Percentiles rank a stretch among this genome's conserved stretches.
Evolutionary conservation across 2,888 invertebrate species (phyloP).

Genomic region (Dinocampus coccinellae): DNA sequence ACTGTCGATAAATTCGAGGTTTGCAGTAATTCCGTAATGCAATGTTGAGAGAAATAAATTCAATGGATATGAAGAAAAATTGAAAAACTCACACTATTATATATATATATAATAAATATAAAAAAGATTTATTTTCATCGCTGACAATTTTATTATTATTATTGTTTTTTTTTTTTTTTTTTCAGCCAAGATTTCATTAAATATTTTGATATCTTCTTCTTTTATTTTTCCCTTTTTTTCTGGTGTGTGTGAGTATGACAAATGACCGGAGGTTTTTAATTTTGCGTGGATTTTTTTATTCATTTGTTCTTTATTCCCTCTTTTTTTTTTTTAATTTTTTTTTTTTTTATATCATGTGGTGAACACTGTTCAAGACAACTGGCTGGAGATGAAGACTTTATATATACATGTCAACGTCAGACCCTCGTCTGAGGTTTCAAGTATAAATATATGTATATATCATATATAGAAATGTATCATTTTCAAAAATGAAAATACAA

Average conservation of each 20-base stretch:
- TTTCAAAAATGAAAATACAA: no score
- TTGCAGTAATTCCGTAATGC: neutral
- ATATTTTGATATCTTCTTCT: no score
- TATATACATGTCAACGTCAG: neutral
- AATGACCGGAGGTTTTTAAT: neutral
- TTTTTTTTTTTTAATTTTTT: no score
- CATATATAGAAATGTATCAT: constrained; percentile 2
- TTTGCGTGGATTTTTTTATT: no score
- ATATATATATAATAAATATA: no score
- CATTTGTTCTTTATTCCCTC: no score
- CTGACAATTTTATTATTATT: neutral
- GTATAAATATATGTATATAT: no score
- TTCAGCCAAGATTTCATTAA: constrained; percentile 9
- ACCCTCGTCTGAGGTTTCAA: neutral
- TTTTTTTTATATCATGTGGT: neutral
- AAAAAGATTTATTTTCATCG: neutral
- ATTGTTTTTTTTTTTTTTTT: constrained; percentile 47
- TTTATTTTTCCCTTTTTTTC: constrained; percentile 19
- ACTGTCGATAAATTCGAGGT: neutral
- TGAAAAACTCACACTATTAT: neutral
- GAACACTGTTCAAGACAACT: neutral
- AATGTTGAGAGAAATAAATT: neutral
- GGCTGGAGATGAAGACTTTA: neutral
- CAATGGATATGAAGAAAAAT: neutral
- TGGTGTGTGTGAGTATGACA: neutral